phyloP scores from a whole-genome alignment of 2,888 invertebrate species.

The Rhorus exstirpatorius region DNA sequence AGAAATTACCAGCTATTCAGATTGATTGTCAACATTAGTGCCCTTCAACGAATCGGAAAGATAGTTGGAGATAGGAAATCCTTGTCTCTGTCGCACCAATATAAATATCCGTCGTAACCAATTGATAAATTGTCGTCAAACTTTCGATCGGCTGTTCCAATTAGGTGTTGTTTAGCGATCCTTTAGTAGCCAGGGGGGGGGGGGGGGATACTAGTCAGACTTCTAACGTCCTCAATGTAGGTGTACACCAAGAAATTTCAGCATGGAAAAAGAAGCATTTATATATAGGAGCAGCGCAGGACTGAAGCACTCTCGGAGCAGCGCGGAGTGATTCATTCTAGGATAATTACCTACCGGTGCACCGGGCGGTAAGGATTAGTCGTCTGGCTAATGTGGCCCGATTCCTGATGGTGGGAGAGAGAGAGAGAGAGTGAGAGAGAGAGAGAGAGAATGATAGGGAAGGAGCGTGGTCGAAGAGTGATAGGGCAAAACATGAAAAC shows the following conservation, averaged over 20 bases:
- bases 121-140: too few relatives aligned
- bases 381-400: constrained; percentile 69
- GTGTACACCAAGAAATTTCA: constrained; percentile 17
- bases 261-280: constrained; percentile 6
- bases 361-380: constrained; percentile 78
- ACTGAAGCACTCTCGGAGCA: constrained; percentile 57
- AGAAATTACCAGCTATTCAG: too few relatives aligned
- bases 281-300: constrained; percentile 28
- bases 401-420: constrained; percentile 26
- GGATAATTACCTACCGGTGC: constrained; percentile 80
- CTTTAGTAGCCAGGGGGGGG: too few relatives aligned
- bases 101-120: too few relatives aligned
- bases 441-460: constrained; percentile 19
- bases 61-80: too few relatives aligned
- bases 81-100: too few relatives aligned
- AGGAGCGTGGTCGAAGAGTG: constrained; percentile 44
- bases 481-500: constrained; percentile 63
- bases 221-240: constrained; percentile 1
- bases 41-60: too few relatives aligned
- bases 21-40: too few relatives aligned
- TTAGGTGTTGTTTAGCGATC: too few relatives aligned
- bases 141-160: too few relatives aligned
- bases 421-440: constrained; percentile 33
- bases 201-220: neutral
- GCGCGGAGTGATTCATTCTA: constrained; percentile 81